Evolutionary conservation across 2,888 invertebrate species (phyloP).

Genomic region (Gastracanthus pulcherrimus): DNA sequence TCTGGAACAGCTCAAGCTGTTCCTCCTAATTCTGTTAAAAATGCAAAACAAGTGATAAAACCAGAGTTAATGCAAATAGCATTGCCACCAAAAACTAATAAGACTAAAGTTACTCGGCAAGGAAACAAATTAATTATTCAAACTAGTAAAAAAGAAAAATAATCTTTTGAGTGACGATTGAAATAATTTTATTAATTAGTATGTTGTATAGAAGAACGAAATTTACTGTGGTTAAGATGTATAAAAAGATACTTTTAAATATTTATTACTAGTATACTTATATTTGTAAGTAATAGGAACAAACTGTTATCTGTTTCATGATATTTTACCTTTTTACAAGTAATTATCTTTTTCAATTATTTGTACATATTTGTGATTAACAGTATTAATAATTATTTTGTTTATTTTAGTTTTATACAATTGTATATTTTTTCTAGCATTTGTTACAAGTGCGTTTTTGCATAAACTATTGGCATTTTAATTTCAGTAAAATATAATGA

Average conservation of each 20-base stretch:
- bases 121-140: slow-evolving; percentile 91
- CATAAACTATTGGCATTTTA: not conserved
- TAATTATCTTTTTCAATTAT: not conserved
- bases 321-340: not conserved
- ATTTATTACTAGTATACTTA: slow-evolving; percentile 14
- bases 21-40: slow-evolving; percentile 76
- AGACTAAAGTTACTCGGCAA: slow-evolving; percentile 87
- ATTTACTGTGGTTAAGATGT: not conserved
- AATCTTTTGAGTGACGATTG: slow-evolving; percentile 37
- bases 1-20: slow-evolving; percentile 61
- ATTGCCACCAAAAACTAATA: slow-evolving; percentile 79
- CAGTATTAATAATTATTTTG: slow-evolving; percentile 21
- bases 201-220: not conserved
- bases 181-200: slow-evolving; percentile 11
- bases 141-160: slow-evolving; percentile 76
- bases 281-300: not conserved
- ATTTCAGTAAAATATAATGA: not conserved
- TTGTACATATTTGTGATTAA: slow-evolving; percentile 41
- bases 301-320: slow-evolving; percentile 1
- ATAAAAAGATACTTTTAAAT: not conserved
- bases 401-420: slow-evolving; percentile 23
- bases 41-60: slow-evolving; percentile 84
- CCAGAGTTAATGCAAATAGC: slow-evolving; percentile 75
- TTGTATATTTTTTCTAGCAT: slow-evolving; percentile 31
- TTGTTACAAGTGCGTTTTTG: not conserved